Evolutionary conservation across 2,888 invertebrate species (phyloP).

Genomic region (Therioaphis trifolii): DNA sequence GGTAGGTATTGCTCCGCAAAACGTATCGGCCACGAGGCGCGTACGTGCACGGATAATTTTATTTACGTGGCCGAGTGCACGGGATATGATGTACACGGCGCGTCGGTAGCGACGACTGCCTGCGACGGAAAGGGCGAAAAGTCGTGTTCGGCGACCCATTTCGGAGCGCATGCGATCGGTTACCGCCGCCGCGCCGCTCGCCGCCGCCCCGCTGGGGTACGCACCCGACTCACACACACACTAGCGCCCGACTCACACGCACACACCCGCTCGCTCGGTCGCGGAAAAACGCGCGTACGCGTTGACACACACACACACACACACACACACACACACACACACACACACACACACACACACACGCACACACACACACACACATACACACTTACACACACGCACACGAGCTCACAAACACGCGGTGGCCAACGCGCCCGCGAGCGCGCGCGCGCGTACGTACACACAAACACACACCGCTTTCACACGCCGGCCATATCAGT

Average conservation of each 20-base stretch:
- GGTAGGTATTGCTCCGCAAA: no score
- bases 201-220: not conserved
- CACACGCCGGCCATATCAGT: slow-evolving; percentile 35
- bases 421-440: not conserved
- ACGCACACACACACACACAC: not conserved
- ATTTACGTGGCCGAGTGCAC: no score
- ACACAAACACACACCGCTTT: slow-evolving; percentile 3
- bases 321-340: not conserved
- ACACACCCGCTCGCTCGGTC: no score
- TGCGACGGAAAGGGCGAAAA: slow-evolving; percentile 14
- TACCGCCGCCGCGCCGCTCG: not conserved
- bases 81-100: no score
- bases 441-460: not conserved
- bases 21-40: no score
- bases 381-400: not conserved
- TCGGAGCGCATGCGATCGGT: slow-evolving; percentile 54
- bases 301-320: not conserved
- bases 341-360: not conserved
- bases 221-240: no score
- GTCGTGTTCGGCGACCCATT: slow-evolving; percentile 49
- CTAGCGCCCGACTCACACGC: no score
- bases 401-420: not conserved
- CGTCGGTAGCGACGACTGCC: not conserved
- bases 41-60: no score
- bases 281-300: no score